Base-by-base conservation (phyloP, 2,797 vertebrate genomes). In the Hirundo rustica region DNA sequence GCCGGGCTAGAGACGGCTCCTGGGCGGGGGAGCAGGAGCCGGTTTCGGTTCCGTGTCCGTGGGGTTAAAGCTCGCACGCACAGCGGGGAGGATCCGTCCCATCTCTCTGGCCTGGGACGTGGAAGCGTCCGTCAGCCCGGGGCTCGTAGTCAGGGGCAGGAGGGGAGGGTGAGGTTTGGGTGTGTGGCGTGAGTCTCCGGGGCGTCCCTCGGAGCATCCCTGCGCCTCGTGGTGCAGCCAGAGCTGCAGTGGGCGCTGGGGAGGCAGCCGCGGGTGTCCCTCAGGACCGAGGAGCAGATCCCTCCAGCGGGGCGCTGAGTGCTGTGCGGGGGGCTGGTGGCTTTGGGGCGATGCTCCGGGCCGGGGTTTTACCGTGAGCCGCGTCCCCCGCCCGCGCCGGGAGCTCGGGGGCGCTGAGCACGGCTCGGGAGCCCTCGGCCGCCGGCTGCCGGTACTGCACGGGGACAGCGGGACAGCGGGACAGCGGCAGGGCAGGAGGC, bases 361-460 rank as follows among this genome's bases (percentile, higher is more conserved):
- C 15, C 8, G 32, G 40, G 60, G 17, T 20, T 62, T 64, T 42
- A 20, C 13, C 44, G 3, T 0, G 42, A 75, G 65, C 54, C 4
- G 34, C 83, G 42, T 16, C 29, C n/a, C 79, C 29, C 51, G 16
- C 51, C 60, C 26, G 51, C 11, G 50, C 76, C 82, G 60, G 55
- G 55, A 48, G 67, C 34, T 54, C 22, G 53, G 62, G 65, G 73
- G 48, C 36, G 11, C 68, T 71, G 70, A 87, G 66, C n/a, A 88
- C 72, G 66, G 82, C 62, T 86, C 61, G 81, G 90, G 95, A 83
- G 95, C 92, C 96, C 91, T 45, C 94, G 80, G 85, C 86, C 83
- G 95, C 83, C 48, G 55, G n/a, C 55, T 47, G 44, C 32, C 53
- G 76, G 95, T 67, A 95, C 71, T 95, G 82, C 96, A 36, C 5